Base-by-base conservation (phyloP, 2,888 invertebrate genomes). In the Drosophila pseudotakahashii region DNA sequence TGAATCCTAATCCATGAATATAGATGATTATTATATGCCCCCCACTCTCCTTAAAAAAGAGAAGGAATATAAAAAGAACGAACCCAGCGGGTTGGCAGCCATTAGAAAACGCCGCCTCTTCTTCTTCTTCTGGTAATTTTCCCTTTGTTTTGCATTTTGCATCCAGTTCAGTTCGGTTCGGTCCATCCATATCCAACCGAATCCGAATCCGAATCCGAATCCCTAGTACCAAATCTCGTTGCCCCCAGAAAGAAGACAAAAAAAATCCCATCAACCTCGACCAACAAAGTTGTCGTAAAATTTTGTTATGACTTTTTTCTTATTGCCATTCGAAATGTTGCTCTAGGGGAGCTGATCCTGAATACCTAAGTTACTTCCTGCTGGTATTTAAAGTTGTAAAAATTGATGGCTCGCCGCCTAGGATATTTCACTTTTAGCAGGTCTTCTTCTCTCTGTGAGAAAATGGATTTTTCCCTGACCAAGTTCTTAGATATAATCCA, bases 1-100 rank as follows among this genome's bases (percentile, higher is more conserved):
- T 91, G 91, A 91, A 91, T 91, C 90, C 90, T 91, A 91, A 91
- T 91, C 91, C 91, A 91, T 91, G 91, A 91, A 91, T 91, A 91
- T 91, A 91, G 91, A 91, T 91, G 91, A 91, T 91, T 90, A 91
- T 91, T 90, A 91, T 90, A 89, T 89, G 79, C 84, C 72, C 71
- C 68, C 64, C 54, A 61, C 76, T 39, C 42, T 55, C 13, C 55
- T 37, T 16, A 2, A 7, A 23, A 19, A 19, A 2, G 2, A 13
- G 19, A 13, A 13, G 14, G 42, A 34, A 4, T 16, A 26, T 7
- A 14, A 19, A n/a, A 53, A 30, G 41, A 7, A 7, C 11, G 10
- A 55, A 74, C 78, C 75, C 83, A 76, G 86, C 86, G 83, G 86
- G 81, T 77, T 83, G 81, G 79, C 88, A 58, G 62, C 73, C 86